These are phyloP conservation scores for Bombus confusus DNA, from an alignment of 1,140 invertebrate genomes.

Conservation along the genomic window DNA sequence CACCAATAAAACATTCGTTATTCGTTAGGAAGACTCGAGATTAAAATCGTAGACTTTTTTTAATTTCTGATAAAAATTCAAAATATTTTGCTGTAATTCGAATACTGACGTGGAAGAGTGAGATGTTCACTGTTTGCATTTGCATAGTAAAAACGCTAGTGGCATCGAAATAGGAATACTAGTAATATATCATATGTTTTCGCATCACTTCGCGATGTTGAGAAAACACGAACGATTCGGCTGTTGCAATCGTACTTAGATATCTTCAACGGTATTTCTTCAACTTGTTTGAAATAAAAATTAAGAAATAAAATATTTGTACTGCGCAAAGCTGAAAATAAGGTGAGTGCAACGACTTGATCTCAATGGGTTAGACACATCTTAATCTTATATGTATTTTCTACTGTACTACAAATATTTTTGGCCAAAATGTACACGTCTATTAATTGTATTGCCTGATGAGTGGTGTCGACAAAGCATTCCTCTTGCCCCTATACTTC, in stretches of 20 bases:
- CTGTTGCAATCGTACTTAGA: not conserved
- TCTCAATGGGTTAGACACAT: too few relatives aligned
- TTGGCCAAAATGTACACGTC: too few relatives aligned
- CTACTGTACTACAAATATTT: too few relatives aligned
- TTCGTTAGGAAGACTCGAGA: not conserved
- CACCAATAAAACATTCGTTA: not conserved
- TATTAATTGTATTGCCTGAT: too few relatives aligned
- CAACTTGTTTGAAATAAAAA: not conserved
- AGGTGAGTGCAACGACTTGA: too few relatives aligned
- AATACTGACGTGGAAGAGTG: not conserved
- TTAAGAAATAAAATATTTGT: not conserved
- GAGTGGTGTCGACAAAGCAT: too few relatives aligned
- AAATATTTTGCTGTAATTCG: not conserved
- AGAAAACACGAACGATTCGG: not conserved
- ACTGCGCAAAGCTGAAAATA: not conserved
- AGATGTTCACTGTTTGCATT: not conserved
- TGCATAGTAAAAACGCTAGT: not conserved
- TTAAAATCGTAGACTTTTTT: not conserved
- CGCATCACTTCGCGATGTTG: not conserved
- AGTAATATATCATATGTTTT: not conserved
- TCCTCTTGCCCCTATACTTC: too few relatives aligned
- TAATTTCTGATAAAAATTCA: not conserved
- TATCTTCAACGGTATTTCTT: not conserved
- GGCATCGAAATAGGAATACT: not conserved
- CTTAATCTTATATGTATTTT: too few relatives aligned